These are phyloP conservation scores for Ichneumoninae sp. DNA, from an alignment of 2,888 invertebrate species.

Conservation along the genomic window DNA sequence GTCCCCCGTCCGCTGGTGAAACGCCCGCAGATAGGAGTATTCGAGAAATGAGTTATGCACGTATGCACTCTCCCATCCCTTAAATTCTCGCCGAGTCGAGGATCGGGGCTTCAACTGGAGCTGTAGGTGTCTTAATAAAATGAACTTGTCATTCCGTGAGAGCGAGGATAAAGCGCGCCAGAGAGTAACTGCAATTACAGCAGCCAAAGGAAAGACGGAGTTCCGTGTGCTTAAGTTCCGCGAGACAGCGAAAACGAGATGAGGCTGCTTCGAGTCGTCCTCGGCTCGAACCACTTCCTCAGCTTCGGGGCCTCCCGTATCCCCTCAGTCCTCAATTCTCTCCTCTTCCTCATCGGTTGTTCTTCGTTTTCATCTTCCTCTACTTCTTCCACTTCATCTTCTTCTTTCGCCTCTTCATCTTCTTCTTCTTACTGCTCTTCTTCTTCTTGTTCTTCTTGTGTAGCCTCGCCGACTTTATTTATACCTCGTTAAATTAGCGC, in stretches of 20 bases:
- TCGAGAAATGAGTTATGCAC: slow-evolving; percentile 8
- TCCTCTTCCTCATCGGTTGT: slow-evolving; percentile 53
- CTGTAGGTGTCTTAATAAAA: slow-evolving; percentile 81
- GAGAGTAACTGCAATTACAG: slow-evolving; percentile 17
- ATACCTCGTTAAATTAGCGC: slow-evolving; percentile 81
- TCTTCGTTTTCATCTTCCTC: slow-evolving; percentile 61
- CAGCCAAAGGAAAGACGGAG: slow-evolving; percentile 14
- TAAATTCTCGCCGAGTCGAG: slow-evolving; percentile 58
- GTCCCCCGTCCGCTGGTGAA: slow-evolving; percentile 58
- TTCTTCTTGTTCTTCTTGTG: slow-evolving; percentile 48
- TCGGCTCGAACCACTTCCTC: slow-evolving; percentile 71
- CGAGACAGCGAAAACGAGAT: slow-evolving; percentile 46
- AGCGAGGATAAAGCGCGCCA: slow-evolving; percentile 73
- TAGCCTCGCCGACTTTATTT: slow-evolving; percentile 75
- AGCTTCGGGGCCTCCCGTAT: slow-evolving; percentile 50
- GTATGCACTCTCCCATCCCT: slow-evolving; percentile 36
- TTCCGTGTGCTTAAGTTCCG: slow-evolving; percentile 34
- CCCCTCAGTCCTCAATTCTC: slow-evolving; percentile 53
- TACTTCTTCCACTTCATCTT: slow-evolving; percentile 55
- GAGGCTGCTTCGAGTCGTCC: slow-evolving; percentile 37
- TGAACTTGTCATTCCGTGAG: slow-evolving; percentile 82
- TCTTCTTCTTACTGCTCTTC: slow-evolving; percentile 18
- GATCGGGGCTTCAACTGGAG: slow-evolving; percentile 76
- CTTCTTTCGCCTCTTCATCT: slow-evolving; percentile 20
- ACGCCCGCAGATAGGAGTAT: slow-evolving; percentile 26